Evolutionary conservation across 2,113 vertebrate species (phyloP).

Genomic region (Psittacula cyanocephala): DNA sequence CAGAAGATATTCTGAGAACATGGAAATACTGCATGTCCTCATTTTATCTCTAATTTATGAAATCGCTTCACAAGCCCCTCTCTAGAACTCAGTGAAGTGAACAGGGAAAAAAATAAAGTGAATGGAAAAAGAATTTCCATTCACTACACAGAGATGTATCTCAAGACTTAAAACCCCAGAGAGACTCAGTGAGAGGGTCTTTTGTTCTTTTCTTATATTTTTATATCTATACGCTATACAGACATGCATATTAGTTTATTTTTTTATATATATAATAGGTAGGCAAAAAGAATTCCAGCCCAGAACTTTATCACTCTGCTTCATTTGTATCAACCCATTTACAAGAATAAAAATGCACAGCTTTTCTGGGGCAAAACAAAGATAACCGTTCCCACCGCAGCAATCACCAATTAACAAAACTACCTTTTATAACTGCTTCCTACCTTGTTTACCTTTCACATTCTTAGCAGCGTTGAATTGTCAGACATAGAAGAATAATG

Average conservation of each 20-base stretch:
- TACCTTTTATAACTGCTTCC: background rate
- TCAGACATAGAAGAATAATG: background rate
- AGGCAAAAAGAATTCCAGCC: background rate
- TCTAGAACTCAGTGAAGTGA: background rate
- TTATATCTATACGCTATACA: background rate
- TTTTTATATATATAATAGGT: background rate
- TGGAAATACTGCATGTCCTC: slow-evolving; percentile 13
- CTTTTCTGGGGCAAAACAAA: background rate
- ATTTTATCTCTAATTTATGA: slow-evolving; percentile 44
- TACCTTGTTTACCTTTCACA: background rate
- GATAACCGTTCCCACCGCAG: background rate
- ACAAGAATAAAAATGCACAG: fast-evolving
- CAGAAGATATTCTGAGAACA: slow-evolving; percentile 27
- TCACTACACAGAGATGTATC: background rate
- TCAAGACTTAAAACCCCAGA: background rate
- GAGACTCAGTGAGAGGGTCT: background rate
- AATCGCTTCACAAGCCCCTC: background rate
- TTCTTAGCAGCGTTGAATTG: background rate
- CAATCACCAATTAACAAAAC: background rate
- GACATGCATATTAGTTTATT: background rate
- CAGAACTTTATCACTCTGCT: background rate
- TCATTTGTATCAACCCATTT: background rate
- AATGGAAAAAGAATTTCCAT: background rate
- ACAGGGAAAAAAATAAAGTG: background rate
- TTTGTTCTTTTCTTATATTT: background rate